phyloP scores from a whole-genome alignment of 1,140 invertebrate species.

The Scaptomyza pallida region DNA sequence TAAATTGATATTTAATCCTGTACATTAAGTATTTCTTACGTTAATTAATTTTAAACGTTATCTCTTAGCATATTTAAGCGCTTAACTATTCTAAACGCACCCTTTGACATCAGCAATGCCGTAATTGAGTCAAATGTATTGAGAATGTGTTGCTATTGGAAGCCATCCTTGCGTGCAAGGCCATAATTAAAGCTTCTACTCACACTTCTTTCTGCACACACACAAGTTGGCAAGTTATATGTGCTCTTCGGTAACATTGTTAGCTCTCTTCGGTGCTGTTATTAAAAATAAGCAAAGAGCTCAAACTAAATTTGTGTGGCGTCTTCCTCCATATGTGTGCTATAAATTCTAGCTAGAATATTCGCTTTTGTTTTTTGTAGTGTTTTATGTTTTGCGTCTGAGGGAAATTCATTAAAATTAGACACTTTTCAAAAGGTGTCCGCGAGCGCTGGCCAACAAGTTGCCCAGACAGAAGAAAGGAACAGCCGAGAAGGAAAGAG shows the following conservation, averaged over 20 bases:
- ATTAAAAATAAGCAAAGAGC: conserved; percentile 45
- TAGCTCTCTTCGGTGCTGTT: conserved; percentile 55
- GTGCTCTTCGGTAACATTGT: conserved; percentile 52
- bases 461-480: conserved; percentile 21
- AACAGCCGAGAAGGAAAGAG: conserved; percentile 3
- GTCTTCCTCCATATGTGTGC: conserved; percentile 37
- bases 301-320: neutral
- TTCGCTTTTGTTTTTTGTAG: neutral
- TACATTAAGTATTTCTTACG: neutral
- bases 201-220: conserved; percentile 12
- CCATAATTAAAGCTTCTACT: conserved; percentile 40
- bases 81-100: neutral
- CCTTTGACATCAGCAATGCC: conserved; percentile 11
- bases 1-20: too few species aligned
- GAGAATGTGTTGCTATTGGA: conserved; percentile 10
- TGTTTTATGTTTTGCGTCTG: conserved; percentile 22
- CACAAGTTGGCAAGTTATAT: neutral
- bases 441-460: conserved; percentile 60
- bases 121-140: conserved; percentile 7
- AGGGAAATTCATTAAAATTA: conserved; percentile 73
- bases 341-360: conserved; percentile 39
- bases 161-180: conserved; percentile 45
- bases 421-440: conserved; percentile 63
- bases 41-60: neutral
- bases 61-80: neutral